A percentile compares a stretch with the other conserved stretches of the same genome.
These are phyloP conservation scores for Acrocyrtus sp. DNA, from an alignment of 2,888 invertebrate genomes.

Conservation along the genomic window DNA sequence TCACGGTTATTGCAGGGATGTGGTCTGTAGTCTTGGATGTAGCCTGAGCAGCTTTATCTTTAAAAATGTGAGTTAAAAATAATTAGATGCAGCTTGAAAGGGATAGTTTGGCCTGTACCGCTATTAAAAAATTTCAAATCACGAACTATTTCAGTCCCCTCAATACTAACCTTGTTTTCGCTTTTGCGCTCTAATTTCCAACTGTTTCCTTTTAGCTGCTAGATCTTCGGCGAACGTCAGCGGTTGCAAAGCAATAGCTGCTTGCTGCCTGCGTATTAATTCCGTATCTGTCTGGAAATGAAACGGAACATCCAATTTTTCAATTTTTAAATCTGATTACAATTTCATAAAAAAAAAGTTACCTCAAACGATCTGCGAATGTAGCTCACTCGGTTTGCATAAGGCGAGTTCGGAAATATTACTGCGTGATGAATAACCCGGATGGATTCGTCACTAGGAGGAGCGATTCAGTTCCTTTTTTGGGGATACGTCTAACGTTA, in stretches of 20 bases:
- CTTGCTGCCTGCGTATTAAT: conserved; percentile 20
- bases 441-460: conserved; percentile 29
- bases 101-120: background rate
- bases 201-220: conserved; percentile 14
- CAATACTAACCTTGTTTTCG: conserved; percentile 23
- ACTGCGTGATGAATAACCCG: conserved; percentile 23
- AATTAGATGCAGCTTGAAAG: too few relatives aligned
- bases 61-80: background rate
- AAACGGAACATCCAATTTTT: too few relatives aligned
- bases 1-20: conserved; percentile 13
- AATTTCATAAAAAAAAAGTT: background rate
- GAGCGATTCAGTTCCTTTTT: conserved; percentile 18
- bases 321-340: too few relatives aligned
- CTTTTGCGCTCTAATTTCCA: conserved; percentile 13
- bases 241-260: conserved; percentile 29
- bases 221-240: conserved; percentile 27
- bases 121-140: background rate
- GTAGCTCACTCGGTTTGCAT: conserved; percentile 9
- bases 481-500: conserved; percentile 12
- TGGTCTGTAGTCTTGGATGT: background rate
- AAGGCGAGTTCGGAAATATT: conserved; percentile 18
- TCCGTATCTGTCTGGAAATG: conserved; percentile 24
- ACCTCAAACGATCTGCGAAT: conserved; percentile 21
- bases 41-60: background rate
- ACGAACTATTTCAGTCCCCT: background rate